These are phyloP conservation scores for Meteorus cinctellus DNA, from an alignment of 2,888 invertebrate species.

Conservation along the genomic window DNA sequence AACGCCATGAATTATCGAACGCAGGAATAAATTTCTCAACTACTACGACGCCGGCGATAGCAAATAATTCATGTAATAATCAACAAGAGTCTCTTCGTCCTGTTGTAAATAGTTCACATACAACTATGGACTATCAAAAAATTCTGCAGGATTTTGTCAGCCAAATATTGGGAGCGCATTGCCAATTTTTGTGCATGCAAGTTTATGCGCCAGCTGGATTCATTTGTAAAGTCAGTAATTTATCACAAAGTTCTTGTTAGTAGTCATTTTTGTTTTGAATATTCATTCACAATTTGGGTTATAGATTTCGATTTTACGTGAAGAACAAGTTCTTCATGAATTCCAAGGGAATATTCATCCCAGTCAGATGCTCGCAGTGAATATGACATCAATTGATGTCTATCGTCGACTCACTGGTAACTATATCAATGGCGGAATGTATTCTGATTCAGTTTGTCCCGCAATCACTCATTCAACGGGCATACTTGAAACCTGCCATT, in stretches of 20 bases:
- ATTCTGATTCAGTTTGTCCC: neutral
- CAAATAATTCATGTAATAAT: slow-evolving; percentile 30
- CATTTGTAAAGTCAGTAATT: slow-evolving; percentile 60
- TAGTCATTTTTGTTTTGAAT: neutral
- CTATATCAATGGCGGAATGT: slow-evolving; percentile 3
- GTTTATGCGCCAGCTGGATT: slow-evolving; percentile 50
- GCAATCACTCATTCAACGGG: neutral
- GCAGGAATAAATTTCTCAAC: slow-evolving; percentile 15
- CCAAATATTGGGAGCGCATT: slow-evolving; percentile 57
- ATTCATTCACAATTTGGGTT: neutral
- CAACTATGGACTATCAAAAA: slow-evolving; percentile 42
- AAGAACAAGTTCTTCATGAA: slow-evolving; percentile 52
- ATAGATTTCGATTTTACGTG: slow-evolving; percentile 58
- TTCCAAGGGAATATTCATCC: slow-evolving; percentile 57
- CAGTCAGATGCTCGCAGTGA: slow-evolving; percentile 57
- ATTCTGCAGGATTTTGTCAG: slow-evolving; percentile 57
- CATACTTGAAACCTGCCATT: slow-evolving; percentile 48
- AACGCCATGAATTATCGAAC: slow-evolving; percentile 39
- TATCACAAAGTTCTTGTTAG: no score
- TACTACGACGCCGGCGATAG: neutral
- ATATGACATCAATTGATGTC: slow-evolving; percentile 54
- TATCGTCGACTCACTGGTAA: slow-evolving; percentile 51
- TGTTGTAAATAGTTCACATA: slow-evolving; percentile 11
- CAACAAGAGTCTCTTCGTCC: slow-evolving; percentile 1
- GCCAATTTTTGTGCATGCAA: slow-evolving; percentile 58